A percentile compares a stretch with the other conserved stretches of the same genome.
These are phyloP conservation scores for Crematogaster levior DNA, from an alignment of 2,888 invertebrate species.

Conservation along the genomic window DNA sequence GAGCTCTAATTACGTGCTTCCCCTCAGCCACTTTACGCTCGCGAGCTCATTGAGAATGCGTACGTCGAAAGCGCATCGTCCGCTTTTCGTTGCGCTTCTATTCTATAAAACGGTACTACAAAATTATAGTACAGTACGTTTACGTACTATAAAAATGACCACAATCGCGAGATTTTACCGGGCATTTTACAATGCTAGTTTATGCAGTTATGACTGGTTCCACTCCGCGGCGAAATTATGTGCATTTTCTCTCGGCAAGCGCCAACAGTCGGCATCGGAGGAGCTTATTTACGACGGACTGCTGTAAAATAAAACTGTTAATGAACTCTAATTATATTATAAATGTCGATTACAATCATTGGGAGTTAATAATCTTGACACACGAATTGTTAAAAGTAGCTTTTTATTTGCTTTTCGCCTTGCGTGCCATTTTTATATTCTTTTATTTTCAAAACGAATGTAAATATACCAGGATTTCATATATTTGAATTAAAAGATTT, in stretches of 20 bases:
- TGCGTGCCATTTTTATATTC: background rate
- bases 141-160: conserved; percentile 61
- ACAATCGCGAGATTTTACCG: conserved; percentile 47
- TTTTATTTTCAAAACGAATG: background rate
- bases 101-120: conserved; percentile 35
- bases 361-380: background rate
- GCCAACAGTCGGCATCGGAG: conserved; percentile 29
- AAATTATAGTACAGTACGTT: too few species aligned
- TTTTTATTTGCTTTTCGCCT: background rate
- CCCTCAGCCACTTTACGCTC: conserved; percentile 52
- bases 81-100: conserved; percentile 54
- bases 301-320: background rate
- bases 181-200: conserved; percentile 62
- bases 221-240: conserved; percentile 39
- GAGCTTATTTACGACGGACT: conserved; percentile 45
- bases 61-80: conserved; percentile 14
- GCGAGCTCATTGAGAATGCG: conserved; percentile 15
- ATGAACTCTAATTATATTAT: conserved; percentile 12
- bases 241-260: background rate
- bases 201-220: conserved; percentile 55
- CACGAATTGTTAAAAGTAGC: background rate
- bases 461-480: background rate
- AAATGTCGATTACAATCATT: conserved; percentile 6
- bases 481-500: background rate
- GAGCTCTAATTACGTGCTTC: conserved; percentile 68